Percentiles rank a stretch among this genome's conserved stretches.
phyloP scores from a whole-genome alignment of 2,888 invertebrate genomes.

The Meghimatium bilineatum region DNA sequence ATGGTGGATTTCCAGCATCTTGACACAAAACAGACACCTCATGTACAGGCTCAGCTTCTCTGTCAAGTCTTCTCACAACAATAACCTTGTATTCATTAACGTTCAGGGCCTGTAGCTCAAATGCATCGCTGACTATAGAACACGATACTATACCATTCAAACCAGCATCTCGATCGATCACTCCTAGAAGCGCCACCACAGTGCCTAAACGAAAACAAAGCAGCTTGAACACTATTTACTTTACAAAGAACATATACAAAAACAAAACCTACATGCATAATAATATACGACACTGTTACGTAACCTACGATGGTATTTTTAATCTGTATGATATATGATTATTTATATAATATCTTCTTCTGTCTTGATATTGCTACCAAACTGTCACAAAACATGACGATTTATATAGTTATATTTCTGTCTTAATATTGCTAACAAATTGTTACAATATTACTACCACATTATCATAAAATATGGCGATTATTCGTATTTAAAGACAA shows the following conservation, averaged over 20 bases:
- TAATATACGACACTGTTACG: too few species aligned
- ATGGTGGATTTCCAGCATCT: conserved; percentile 69
- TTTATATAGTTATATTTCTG: too few species aligned
- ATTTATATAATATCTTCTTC: too few species aligned
- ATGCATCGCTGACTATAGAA: conserved; percentile 58
- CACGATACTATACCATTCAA: conserved; percentile 68
- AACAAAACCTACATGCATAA: too few species aligned
- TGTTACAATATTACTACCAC: too few species aligned
- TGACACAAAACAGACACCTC: conserved; percentile 67
- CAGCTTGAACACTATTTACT: background rate
- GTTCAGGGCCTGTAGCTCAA: conserved; percentile 62
- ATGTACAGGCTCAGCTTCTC: conserved; percentile 63
- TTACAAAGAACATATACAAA: background rate
- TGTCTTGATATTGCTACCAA: too few species aligned
- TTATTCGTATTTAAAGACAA: too few species aligned
- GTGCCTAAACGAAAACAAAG: conserved; percentile 29
- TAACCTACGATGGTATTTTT: too few species aligned
- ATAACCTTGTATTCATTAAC: conserved; percentile 65
- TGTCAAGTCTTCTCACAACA: conserved; percentile 64
- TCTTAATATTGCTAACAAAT: too few species aligned
- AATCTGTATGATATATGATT: too few species aligned
- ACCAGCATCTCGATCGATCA: conserved; percentile 65
- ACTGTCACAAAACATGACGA: too few species aligned
- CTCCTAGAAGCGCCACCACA: conserved; percentile 65
- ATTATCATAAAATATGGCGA: too few species aligned